Percentiles rank a stretch among this genome's conserved stretches.
Conservation (phyloP, 1,140 invertebrate genomes). For the Polypedilum pembai region DNA sequence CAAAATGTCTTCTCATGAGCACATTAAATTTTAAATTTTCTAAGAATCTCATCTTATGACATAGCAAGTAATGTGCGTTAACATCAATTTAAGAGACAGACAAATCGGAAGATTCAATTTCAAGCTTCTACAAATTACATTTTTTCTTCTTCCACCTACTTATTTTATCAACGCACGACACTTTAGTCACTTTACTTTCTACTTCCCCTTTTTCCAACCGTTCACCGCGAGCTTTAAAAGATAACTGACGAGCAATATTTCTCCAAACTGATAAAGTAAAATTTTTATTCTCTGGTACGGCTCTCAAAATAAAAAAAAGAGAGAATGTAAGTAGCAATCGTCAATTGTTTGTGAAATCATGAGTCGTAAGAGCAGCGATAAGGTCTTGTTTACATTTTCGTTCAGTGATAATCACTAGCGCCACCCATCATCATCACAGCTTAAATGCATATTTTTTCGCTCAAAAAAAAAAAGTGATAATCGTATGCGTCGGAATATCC, state of each 20-base stretch:
- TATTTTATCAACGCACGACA: neutral
- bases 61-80: neutral
- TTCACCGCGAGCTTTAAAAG: neutral
- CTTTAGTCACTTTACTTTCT: neutral
- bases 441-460: no score
- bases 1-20: neutral
- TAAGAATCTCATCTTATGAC: neutral
- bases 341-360: neutral
- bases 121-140: neutral
- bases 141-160: conserved; percentile 12
- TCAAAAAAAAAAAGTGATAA: neutral
- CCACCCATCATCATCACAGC: no score
- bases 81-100: neutral
- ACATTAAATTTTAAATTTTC: neutral
- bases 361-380: neutral
- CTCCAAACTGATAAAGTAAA: no score
- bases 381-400: neutral
- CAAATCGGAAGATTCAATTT: conserved; percentile 11
- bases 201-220: neutral
- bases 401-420: neutral
- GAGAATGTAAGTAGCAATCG: neutral
- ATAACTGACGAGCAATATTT: neutral
- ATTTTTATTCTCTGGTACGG: no score
- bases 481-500: neutral
- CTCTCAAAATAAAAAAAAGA: no score